Percentiles rank a stretch among this genome's conserved stretches.
Conservation (phyloP, 2,113 vertebrate species). For the Corapipo altera region DNA sequence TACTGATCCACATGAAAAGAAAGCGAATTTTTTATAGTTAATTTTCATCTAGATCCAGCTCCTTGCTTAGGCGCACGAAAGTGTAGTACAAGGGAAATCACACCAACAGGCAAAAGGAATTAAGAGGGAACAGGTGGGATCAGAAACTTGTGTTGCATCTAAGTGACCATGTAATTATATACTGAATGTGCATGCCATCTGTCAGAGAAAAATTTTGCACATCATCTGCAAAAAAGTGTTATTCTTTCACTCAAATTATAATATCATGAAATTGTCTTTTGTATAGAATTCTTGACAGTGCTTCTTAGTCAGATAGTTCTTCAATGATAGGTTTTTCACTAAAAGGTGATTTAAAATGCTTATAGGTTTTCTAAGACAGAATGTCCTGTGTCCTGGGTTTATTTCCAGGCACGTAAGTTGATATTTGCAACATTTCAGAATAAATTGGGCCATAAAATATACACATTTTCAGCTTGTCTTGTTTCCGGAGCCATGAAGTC, state of each 20-base stretch:
- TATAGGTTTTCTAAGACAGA: not conserved
- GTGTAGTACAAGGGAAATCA: not conserved
- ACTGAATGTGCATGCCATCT: not conserved
- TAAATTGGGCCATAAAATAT: not conserved
- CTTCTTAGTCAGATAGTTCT: not conserved
- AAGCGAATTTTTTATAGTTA: not conserved
- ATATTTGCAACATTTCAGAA: not conserved
- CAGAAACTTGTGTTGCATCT: not conserved
- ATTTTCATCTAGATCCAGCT: not conserved
- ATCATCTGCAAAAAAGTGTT: not conserved
- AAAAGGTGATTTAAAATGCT: not conserved
- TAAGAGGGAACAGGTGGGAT: not conserved
- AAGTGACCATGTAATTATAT: not conserved
- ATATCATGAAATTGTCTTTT: not conserved
- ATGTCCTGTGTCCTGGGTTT: not conserved
- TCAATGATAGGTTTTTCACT: not conserved
- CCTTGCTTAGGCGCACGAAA: not conserved
- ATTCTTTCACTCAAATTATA: not conserved
- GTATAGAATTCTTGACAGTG: not conserved
- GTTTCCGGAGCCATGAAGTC: not conserved
- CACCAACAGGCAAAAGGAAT: not conserved
- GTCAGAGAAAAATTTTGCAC: not conserved
- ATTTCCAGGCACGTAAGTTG: not conserved
- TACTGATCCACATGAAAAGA: not conserved
- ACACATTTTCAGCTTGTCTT: not conserved